phyloP scores from a whole-genome alignment of 2,797 vertebrate species.

The Lagodon rhomboides region DNA sequence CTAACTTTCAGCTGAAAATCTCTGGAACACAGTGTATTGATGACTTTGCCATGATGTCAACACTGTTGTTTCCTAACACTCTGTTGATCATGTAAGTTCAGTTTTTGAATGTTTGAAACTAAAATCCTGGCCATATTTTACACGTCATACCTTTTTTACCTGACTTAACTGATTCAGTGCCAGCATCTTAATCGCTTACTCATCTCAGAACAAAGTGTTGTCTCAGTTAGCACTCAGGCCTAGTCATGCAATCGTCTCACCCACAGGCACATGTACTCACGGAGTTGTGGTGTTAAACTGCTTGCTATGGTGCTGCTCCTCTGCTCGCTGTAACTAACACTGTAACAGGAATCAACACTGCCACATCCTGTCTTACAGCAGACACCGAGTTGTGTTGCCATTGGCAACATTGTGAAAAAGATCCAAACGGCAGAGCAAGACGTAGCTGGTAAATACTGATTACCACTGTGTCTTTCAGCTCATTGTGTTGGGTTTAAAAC shows the following conservation, averaged over 20 bases:
- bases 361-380: constrained; percentile 77
- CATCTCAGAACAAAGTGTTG: background rate
- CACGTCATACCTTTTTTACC: too few species aligned
- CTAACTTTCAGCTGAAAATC: too few species aligned
- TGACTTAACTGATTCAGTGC: too few species aligned
- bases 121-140: too few species aligned
- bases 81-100: too few species aligned
- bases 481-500: background rate
- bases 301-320: constrained; percentile 21
- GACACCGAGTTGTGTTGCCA: constrained; percentile 53
- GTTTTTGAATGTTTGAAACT: too few species aligned
- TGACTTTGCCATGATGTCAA: too few species aligned
- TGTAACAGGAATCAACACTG: constrained; percentile 66
- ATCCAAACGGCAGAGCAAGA: constrained; percentile 34
- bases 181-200: background rate
- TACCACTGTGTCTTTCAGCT: background rate
- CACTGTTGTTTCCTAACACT: too few species aligned
- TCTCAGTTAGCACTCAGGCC: background rate
- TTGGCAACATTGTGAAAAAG: constrained; percentile 68
- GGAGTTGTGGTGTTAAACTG: constrained; percentile 9
- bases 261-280: background rate
- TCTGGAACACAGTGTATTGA: too few species aligned
- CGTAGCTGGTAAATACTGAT: background rate
- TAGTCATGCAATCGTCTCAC: constrained; percentile 10
- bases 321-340: constrained; percentile 36